A percentile compares a stretch with the other conserved stretches of the same genome.
These are phyloP conservation scores for Scolopax mira DNA, from an alignment of 2,113 vertebrate genomes.

Conservation along the genomic window DNA sequence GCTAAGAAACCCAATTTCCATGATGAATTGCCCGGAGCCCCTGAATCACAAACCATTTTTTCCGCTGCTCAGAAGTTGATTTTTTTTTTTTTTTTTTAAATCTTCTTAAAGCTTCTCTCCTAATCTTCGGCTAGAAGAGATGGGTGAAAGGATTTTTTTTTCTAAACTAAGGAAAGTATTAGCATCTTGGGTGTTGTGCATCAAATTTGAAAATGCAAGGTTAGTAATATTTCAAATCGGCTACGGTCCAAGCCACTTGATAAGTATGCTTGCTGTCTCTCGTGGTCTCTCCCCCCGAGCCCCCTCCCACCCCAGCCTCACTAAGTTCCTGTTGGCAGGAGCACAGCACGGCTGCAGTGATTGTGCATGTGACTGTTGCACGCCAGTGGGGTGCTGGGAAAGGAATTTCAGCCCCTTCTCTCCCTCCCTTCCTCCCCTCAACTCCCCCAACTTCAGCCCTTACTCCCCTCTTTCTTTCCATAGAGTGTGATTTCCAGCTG, in stretches of 20 bases:
- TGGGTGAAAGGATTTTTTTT: slow-evolving; percentile 96
- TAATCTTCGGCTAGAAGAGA: slow-evolving; percentile 98
- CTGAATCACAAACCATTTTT: slow-evolving; percentile 98
- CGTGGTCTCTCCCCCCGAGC: background rate
- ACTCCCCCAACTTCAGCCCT: background rate
- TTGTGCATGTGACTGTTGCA: background rate
- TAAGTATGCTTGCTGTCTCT: slow-evolving; percentile 71
- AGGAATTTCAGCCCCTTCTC: background rate
- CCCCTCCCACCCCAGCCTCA: background rate
- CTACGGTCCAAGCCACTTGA: slow-evolving; percentile 82
- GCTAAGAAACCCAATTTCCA: slow-evolving; percentile 99
- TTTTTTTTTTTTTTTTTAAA: slow-evolving; percentile 83
- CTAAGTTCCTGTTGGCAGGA: slow-evolving; percentile 55
- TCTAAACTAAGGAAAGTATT: slow-evolving; percentile 94
- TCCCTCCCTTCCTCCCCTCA: too few species aligned
- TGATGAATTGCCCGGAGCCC: slow-evolving; percentile 99
- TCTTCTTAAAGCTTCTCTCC: slow-evolving; percentile 99
- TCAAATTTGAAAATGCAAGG: slow-evolving; percentile 97
- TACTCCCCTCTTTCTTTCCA: background rate
- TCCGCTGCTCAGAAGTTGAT: slow-evolving; percentile 91
- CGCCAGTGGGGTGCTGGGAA: background rate
- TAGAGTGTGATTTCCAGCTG: background rate
- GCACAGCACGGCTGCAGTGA: background rate
- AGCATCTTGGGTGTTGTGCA: slow-evolving; percentile 95
- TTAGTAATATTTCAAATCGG: slow-evolving; percentile 99